phyloP scores from a whole-genome alignment of 2,888 invertebrate species.

The Phyto melanocephala region DNA sequence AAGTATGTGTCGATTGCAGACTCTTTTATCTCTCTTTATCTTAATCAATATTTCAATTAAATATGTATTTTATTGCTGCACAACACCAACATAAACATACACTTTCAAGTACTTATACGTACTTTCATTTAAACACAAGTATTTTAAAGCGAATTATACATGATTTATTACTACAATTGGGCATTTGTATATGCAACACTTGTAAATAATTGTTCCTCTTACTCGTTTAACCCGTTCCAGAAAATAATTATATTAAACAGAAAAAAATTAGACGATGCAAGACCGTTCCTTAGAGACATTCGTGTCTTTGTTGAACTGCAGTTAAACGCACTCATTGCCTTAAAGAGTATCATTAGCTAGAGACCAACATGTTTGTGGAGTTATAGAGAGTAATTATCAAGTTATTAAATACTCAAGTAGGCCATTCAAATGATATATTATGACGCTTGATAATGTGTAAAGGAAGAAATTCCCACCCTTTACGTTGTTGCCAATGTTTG shows the following conservation, averaged over 20 bases:
- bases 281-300: not conserved
- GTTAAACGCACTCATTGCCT: not conserved
- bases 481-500: too few species aligned
- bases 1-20: not conserved
- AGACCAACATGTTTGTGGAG: not conserved
- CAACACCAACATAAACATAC: not conserved
- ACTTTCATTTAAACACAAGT: too few species aligned
- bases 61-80: constrained; percentile 41
- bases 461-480: too few species aligned
- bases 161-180: constrained; percentile 25
- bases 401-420: constrained; percentile 36
- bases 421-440: constrained; percentile 43
- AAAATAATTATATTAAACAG: constrained; percentile 31
- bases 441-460: constrained; percentile 14
- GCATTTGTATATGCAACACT: not conserved
- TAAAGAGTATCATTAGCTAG: not conserved
- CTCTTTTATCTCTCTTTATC: constrained; percentile 34
- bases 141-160: not conserved
- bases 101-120: too few species aligned
- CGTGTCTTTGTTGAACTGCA: not conserved
- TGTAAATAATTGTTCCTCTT: not conserved
- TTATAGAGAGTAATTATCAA: constrained; percentile 4
- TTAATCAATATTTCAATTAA: constrained; percentile 61
- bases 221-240: not conserved
- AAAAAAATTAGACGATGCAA: not conserved